Evolutionary conservation across 2,113 vertebrate genomes (phyloP), one percentile per base, ranked within the genome.

Genomic region (Solenodon paradoxus): DNA sequence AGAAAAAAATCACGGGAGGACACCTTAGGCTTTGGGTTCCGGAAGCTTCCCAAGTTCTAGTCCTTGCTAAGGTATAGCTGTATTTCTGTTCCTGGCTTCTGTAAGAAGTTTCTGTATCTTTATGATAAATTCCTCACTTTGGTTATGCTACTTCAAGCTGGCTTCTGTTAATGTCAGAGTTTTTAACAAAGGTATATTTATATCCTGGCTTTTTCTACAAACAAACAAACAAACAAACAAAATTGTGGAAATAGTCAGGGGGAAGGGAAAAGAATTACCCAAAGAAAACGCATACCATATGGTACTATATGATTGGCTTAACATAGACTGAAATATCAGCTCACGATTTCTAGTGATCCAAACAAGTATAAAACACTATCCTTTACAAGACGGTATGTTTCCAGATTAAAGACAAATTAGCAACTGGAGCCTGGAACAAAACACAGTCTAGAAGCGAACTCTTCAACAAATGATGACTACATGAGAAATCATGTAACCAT

Each of bases 231-330:
- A n/a, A 72, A 74, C 15, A 61, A 69, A 90, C 42, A 26, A 81
- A 78, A 72, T 30, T 57, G 10, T 83, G 55, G 82, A 93, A 96
- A 95, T 72, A 88, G 87, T 79, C 69, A 69, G 53, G 53, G 68
- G 81, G 82, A 92, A 82, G 57, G 64, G 63, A 91, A 91, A 95
- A 95, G 96, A 96, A 78, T 94, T 81, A 91, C 91, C 15, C 68
- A 71, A 3, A 64, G 82, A 83, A 97, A 96, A 96, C 79, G 55
- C 68, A 93, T 78, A 59, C 80, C 85, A 82, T 74, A 66, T 79
- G 85, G 66, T 32, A 40, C 59, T 85, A 9, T 68, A 32, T 55
- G 2, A 3, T 47, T 87, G n/a, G 90, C 26, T 95, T 92, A 61
- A 47, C 20, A 2, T 12, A 49, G 35, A 32, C 55, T 96, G 81